These are phyloP conservation scores for Drosophila sordidula DNA, from an alignment of 2,888 invertebrate species.

Conservation along the genomic window DNA sequence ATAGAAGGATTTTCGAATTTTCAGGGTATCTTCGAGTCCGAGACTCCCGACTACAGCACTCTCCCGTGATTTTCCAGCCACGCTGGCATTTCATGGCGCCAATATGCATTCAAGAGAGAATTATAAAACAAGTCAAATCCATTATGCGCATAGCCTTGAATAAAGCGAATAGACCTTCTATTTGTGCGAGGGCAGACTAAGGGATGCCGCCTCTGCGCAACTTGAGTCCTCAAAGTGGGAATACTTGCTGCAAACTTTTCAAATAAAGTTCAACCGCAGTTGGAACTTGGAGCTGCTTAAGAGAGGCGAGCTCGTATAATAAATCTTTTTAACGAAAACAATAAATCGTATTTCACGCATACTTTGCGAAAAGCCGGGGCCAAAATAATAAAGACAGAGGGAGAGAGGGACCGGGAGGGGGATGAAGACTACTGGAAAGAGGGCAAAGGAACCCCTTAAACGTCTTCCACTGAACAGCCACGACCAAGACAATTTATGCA, in stretches of 20 bases:
- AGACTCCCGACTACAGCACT: neutral
- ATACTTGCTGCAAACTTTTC: conserved; percentile 67
- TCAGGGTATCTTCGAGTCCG: neutral
- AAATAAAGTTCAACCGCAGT: conserved; percentile 67
- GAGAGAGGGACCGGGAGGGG: neutral
- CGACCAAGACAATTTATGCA: conserved; percentile 69
- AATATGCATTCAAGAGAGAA: neutral
- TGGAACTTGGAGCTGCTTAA: conserved; percentile 20
- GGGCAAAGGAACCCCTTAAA: conserved; percentile 48
- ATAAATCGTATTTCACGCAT: conserved; percentile 78
- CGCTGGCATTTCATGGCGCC: conserved; percentile 3
- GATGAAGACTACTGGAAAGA: conserved; percentile 16
- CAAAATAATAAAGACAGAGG: conserved; percentile 56
- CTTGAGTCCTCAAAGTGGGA: conserved; percentile 25
- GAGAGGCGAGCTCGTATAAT: conserved; percentile 56
- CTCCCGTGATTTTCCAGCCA: neutral
- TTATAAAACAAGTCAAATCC: conserved; percentile 16
- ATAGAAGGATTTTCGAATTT: neutral
- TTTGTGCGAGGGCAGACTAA: conserved; percentile 9
- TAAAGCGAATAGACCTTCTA: conserved; percentile 27
- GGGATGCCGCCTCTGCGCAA: conserved; percentile 8
- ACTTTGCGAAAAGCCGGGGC: conserved; percentile 62
- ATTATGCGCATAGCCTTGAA: conserved; percentile 13
- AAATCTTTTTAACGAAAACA: conserved; percentile 79
- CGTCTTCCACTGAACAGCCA: conserved; percentile 38